Evolutionary conservation across 2,888 invertebrate genomes (phyloP), one percentile per base, ranked within the genome.

Genomic region (Andrena fulva): DNA sequence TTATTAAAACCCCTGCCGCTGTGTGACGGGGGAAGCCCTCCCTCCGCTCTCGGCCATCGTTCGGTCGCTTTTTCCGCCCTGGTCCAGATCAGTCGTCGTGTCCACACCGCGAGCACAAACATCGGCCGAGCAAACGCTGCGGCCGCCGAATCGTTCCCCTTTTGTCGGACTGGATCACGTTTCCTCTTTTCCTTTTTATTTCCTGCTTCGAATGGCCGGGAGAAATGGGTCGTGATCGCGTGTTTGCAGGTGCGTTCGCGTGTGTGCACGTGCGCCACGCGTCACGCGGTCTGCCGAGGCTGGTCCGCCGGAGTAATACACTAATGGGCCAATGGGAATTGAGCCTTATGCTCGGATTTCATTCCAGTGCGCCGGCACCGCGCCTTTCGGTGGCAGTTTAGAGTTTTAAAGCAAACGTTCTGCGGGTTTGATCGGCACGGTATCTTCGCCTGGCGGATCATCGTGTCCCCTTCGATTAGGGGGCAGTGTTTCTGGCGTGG

Each of bases 201-300:
- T 52, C 52, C 20, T 66, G 66, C 59, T 69, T 52, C 77, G 83
- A 85, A 85, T 80, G 63, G 80, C 82, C 74, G 72, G 74, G 81
- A 85, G 86, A 90, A 90, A 88, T 87, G 85, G 86, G 85, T 88
- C 83, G 77, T 50, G 8, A 35, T 12, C 29, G 50, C n/a, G 68
- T 54, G 20, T 68, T 31, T 54, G 54, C 68, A 56, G 35, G 56
- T 59, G 68, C 33, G 48, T 31, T 64, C 63, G 59, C 79, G 50
- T 66, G 56, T 50, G 29, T 62, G 20, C 56, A 66, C 71, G 63
- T 69, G 74, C 33, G n/a, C 12, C 10, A 31, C 52, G 33, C 20
- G 63, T 75, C 79, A 71, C 77, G 52, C 66, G 70, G 60, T 69
- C 35, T 20, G 20, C 62, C 59, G 56, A 42, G 42, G 16, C 16